Evolutionary conservation across 2,113 vertebrate species (phyloP).

Genomic region (Fregata magnificens): DNA sequence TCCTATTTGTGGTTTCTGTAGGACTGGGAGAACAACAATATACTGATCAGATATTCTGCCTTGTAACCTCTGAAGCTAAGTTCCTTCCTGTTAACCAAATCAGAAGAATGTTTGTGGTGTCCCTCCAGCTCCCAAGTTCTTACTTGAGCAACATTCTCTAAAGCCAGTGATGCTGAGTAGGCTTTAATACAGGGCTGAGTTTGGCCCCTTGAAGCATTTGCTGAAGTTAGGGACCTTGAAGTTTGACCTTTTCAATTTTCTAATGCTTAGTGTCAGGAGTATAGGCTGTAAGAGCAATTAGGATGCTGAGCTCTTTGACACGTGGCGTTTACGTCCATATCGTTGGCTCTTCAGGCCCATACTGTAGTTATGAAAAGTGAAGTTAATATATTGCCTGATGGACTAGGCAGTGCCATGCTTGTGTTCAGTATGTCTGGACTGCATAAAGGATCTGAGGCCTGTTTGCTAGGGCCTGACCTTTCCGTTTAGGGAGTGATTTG

Average conservation of each 20-base stretch:
- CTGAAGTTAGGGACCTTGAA: not conserved
- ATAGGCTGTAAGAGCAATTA: not conserved
- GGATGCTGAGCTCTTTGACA: not conserved
- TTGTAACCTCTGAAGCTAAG: not conserved
- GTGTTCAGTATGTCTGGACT: not conserved
- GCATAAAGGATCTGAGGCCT: not conserved
- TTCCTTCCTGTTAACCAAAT: not conserved
- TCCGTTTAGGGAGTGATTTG: not conserved
- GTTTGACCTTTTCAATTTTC: not conserved
- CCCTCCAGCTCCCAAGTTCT: not conserved
- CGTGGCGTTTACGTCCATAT: accelerated
- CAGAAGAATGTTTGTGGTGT: not conserved
- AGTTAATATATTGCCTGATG: not conserved
- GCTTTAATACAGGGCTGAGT: not conserved
- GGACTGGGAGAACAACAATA: not conserved
- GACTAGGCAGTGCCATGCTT: not conserved
- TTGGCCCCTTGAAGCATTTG: not conserved
- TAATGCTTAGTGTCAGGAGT: not conserved
- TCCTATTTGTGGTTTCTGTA: conserved; percentile 9
- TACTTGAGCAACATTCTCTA: not conserved
- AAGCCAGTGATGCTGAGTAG: not conserved
- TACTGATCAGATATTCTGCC: not conserved
- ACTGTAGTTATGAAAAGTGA: not conserved
- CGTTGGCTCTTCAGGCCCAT: not conserved
- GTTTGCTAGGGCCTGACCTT: not conserved